A percentile compares a stretch with the other conserved stretches of the same genome.
Evolutionary conservation across 2,797 vertebrate genomes (phyloP).

Genomic region (Aquila chrysaetos): DNA sequence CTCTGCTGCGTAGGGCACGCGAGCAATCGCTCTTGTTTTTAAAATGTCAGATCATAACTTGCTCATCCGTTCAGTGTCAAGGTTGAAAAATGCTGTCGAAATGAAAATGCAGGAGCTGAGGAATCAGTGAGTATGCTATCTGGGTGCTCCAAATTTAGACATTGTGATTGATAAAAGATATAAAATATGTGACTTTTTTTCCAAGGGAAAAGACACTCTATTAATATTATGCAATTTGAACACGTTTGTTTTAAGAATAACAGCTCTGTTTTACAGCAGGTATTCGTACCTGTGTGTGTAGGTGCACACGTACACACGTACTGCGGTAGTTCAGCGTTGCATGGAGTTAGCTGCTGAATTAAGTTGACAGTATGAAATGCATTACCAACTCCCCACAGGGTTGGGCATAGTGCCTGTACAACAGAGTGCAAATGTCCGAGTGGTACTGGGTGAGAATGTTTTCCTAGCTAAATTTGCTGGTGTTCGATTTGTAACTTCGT

Average conservation of each 20-base stretch:
- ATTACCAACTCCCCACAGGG: background rate
- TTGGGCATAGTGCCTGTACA: background rate
- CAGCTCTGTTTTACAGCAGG: background rate
- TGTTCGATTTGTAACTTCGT: background rate
- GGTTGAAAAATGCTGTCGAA: background rate
- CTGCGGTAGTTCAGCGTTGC: background rate
- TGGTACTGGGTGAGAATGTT: background rate
- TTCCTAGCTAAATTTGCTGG: background rate
- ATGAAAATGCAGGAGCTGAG: background rate
- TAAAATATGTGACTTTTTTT: background rate
- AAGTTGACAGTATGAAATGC: background rate
- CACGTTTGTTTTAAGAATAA: slow-evolving; percentile 18
- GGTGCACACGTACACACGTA: background rate
- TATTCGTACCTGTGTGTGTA: background rate
- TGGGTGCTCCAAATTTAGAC: background rate
- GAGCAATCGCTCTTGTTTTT: background rate
- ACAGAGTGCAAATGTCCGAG: background rate
- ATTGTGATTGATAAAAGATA: background rate
- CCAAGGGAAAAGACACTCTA: background rate
- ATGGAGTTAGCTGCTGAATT: slow-evolving; percentile 1
- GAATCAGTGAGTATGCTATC: background rate
- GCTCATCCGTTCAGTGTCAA: background rate
- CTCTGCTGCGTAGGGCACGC: background rate
- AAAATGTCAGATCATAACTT: background rate
- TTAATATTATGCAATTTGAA: slow-evolving; percentile 16